Conservation (phyloP, 2,888 invertebrate genomes). For the Balanococcus diminutus region DNA sequence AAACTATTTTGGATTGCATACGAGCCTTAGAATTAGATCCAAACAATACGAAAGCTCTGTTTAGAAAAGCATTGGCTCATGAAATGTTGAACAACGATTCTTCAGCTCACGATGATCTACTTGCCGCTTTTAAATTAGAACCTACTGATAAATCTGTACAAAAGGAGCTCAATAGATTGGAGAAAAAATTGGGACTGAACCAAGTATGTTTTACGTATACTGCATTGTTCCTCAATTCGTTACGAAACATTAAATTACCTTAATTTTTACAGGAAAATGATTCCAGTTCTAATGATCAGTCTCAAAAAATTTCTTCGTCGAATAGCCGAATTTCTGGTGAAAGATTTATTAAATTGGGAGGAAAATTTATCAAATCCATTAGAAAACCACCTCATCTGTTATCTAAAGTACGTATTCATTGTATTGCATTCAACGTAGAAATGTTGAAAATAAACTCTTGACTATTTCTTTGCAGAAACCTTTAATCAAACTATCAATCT, state of each 20-base stretch:
- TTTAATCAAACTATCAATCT: background rate
- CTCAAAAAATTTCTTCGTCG: background rate
- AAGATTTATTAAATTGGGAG: slow-evolving; percentile 40
- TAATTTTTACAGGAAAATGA: background rate
- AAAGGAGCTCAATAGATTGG: slow-evolving; percentile 20
- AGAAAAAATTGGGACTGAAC: slow-evolving; percentile 44
- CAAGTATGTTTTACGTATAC: too few species aligned
- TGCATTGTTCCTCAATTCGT: too few species aligned
- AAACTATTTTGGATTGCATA: slow-evolving; percentile 40
- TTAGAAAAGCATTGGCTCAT: slow-evolving; percentile 28
- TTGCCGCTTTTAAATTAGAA: slow-evolving; percentile 35
- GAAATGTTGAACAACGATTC: slow-evolving; percentile 26
- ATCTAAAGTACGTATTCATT: slow-evolving; percentile 66
- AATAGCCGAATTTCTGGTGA: slow-evolving; percentile 33
- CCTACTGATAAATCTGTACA: slow-evolving; percentile 11
- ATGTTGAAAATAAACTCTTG: background rate
- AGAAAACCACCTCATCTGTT: slow-evolving; percentile 70
- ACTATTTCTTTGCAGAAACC: slow-evolving; percentile 41
- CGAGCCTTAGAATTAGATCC: slow-evolving; percentile 45
- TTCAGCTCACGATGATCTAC: slow-evolving; percentile 39
- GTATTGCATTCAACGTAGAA: background rate
- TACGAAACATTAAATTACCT: background rate
- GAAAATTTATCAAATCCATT: background rate
- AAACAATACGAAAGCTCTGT: slow-evolving; percentile 32
- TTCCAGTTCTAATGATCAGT: background rate